Conservation (phyloP, 2,113 vertebrate species). For the Lasiurus borealis region DNA sequence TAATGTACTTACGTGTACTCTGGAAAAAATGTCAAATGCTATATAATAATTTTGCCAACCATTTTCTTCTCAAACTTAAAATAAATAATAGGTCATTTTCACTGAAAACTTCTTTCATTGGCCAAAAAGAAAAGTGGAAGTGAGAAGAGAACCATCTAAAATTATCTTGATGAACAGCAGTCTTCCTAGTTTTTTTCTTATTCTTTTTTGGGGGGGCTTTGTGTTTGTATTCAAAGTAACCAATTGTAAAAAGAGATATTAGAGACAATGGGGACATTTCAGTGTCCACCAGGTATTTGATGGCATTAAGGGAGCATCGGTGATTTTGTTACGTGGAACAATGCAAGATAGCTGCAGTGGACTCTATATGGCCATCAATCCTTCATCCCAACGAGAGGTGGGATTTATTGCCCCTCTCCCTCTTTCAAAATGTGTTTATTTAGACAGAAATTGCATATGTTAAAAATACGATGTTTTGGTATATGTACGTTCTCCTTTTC, state of each 20-base stretch:
- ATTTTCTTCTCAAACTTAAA: slow-evolving; percentile 33
- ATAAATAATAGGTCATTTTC: not conserved
- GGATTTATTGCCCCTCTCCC: not conserved
- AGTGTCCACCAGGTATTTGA: not conserved
- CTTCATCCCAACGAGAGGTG: not conserved
- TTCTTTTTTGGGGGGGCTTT: not conserved
- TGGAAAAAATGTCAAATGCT: not conserved
- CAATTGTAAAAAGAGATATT: not conserved
- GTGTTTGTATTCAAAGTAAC: not conserved
- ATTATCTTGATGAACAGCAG: not conserved
- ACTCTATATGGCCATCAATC: not conserved
- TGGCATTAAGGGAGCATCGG: not conserved
- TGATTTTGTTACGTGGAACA: not conserved
- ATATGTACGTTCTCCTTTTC: not conserved
- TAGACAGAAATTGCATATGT: not conserved
- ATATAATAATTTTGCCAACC: not conserved
- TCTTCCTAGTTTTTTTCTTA: not conserved
- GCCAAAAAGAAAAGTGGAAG: not conserved
- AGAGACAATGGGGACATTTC: not conserved
- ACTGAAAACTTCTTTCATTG: not conserved
- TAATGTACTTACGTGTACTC: not conserved
- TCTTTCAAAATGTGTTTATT: not conserved
- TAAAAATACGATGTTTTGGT: not conserved
- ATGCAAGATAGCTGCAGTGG: not conserved
- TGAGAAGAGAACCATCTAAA: not conserved